These are phyloP conservation scores for Protodeltote pygarga DNA, from an alignment of 2,888 invertebrate genomes.

Conservation along the genomic window DNA sequence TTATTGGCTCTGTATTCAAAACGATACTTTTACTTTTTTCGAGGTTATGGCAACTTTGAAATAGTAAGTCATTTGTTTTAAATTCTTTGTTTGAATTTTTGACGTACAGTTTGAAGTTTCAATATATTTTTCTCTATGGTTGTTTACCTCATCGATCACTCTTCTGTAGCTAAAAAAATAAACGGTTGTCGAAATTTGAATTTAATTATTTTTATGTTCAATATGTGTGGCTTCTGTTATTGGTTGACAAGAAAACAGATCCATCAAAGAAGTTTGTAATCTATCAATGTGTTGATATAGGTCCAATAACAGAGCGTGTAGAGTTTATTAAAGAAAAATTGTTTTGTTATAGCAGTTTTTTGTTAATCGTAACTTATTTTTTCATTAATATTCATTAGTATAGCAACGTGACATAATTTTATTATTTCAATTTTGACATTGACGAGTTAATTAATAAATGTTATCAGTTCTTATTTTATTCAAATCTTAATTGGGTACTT, in stretches of 20 bases:
- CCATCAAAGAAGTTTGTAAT: conserved; percentile 1
- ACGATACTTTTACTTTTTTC: conserved; percentile 24
- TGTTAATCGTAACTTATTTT: too few species aligned
- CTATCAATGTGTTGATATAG: neutral
- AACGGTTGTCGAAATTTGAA: neutral
- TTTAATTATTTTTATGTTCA: neutral
- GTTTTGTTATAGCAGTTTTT: neutral
- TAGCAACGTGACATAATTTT: too few species aligned
- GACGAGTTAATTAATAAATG: too few species aligned
- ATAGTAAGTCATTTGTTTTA: conserved; percentile 20
- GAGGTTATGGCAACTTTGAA: conserved; percentile 25
- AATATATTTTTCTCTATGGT: conserved; percentile 6
- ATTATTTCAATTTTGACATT: too few species aligned
- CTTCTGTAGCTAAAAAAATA: conserved; percentile 12
- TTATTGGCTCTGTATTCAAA: conserved; percentile 38
- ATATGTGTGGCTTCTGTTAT: neutral
- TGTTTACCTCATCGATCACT: conserved; percentile 15
- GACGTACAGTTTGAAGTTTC: conserved; percentile 1
- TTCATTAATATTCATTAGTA: too few species aligned
- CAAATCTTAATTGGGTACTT: too few species aligned
- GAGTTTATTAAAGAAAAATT: conserved; percentile 2
- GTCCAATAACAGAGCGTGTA: neutral
- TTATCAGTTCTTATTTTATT: too few species aligned
- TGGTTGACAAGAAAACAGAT: too few species aligned
- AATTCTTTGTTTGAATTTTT: conserved; percentile 3